phyloP scores from a whole-genome alignment of 2,113 vertebrate genomes.

The Lophochroa leadbeateri region DNA sequence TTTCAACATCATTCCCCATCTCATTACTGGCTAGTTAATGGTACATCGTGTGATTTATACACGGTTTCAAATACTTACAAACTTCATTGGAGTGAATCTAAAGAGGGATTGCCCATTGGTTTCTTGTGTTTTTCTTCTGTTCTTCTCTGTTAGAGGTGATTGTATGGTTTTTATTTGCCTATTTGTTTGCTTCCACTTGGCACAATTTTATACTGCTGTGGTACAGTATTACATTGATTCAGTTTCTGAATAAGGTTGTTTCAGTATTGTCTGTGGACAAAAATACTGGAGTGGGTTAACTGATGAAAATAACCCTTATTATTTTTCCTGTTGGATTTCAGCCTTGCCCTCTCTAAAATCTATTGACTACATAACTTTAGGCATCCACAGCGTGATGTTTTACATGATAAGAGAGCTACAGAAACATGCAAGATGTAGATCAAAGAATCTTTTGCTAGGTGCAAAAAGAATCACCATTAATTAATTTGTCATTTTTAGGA shows the following conservation, averaged over 20 bases:
- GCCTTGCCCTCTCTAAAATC: background rate
- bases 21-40: background rate
- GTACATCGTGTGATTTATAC: background rate
- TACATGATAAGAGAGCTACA: background rate
- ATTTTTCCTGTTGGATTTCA: background rate
- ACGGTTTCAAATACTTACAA: background rate
- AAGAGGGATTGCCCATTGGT: accelerated
- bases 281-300: background rate
- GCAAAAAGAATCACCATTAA: background rate
- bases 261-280: background rate
- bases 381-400: background rate
- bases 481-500: background rate
- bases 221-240: background rate
- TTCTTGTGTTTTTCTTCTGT: background rate
- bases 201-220: background rate
- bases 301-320: background rate
- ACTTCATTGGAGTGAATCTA: background rate
- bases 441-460: background rate
- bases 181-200: background rate
- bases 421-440: background rate
- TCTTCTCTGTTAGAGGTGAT: background rate
- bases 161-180: background rate
- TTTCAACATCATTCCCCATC: background rate
- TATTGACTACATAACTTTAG: background rate
- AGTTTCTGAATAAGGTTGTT: background rate